Conservation (phyloP, 2,888 invertebrate genomes). For the Cataglyphis livida region DNA sequence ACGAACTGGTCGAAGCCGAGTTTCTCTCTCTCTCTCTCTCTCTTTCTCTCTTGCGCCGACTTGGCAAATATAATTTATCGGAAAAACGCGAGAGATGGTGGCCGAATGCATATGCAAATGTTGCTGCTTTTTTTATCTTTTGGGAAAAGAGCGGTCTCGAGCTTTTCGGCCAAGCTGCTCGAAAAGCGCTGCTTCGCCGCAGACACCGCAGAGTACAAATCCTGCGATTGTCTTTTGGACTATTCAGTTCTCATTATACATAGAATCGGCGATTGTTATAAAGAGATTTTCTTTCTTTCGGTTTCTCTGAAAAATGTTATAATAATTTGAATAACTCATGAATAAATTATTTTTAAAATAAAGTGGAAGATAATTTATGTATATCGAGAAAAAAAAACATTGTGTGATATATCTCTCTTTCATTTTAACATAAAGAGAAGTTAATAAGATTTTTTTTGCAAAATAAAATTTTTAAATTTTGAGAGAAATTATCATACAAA, state of each 20-base stretch:
- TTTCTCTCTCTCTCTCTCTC: not conserved
- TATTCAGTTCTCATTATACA: not conserved
- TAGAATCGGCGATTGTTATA: not conserved
- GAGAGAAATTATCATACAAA: not conserved
- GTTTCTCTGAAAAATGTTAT: not conserved
- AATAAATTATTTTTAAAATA: not conserved
- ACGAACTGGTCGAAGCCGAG: constrained; percentile 18
- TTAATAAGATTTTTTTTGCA: not conserved
- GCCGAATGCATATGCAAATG: constrained; percentile 42
- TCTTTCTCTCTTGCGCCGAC: constrained; percentile 12
- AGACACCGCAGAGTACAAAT: not conserved
- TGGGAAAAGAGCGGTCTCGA: constrained; percentile 20
- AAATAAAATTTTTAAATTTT: not conserved
- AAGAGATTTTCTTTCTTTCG: not conserved
- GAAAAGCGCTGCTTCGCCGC: constrained; percentile 27
- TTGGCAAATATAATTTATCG: constrained; percentile 54
- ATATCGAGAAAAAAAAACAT: not conserved
- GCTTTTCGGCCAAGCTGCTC: constrained; percentile 30
- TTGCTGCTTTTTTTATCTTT: constrained; percentile 39
- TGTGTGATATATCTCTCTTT: not conserved
- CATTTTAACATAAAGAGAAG: not conserved
- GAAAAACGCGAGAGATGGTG: constrained; percentile 35
- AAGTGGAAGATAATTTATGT: not conserved
- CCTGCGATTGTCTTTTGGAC: constrained; percentile 5
- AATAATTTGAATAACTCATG: not conserved